phyloP scores from a whole-genome alignment of 2,113 vertebrate species.

The Tapirus terrestris region DNA sequence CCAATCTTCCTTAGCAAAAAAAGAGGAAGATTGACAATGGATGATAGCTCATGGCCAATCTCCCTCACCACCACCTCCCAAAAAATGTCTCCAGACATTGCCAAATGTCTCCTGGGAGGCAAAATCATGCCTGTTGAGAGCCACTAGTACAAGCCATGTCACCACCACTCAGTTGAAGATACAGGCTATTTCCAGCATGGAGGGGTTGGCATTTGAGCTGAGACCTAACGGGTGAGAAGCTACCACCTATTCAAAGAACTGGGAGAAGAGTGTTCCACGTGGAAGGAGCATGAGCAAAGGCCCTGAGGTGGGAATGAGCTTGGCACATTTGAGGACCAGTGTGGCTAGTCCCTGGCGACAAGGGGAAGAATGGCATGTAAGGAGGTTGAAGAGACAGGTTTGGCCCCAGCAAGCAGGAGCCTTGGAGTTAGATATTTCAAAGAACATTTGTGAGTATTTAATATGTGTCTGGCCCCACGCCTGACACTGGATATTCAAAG shows the following conservation, averaged over 20 bases:
- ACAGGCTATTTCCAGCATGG: background rate
- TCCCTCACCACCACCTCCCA: too few relatives aligned
- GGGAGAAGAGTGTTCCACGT: background rate
- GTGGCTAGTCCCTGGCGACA: background rate
- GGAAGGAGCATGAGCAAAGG: background rate
- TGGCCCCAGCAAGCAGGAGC: background rate
- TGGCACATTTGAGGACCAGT: background rate
- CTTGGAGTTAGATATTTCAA: background rate
- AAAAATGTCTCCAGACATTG: background rate
- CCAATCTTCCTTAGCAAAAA: too few relatives aligned
- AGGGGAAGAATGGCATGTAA: background rate
- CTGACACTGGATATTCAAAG: background rate
- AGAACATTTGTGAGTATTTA: slow-evolving; percentile 27
- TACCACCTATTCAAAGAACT: background rate
- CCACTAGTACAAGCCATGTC: background rate
- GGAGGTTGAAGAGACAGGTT: background rate
- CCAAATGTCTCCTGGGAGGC: background rate
- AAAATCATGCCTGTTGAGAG: background rate
- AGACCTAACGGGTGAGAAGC: background rate
- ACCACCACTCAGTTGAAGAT: background rate
- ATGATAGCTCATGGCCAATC: too few relatives aligned
- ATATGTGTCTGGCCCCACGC: background rate
- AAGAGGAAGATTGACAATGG: too few relatives aligned
- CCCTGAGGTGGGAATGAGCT: background rate
- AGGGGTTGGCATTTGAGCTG: background rate